Conservation (phyloP, 2,888 invertebrate species). For the Euspilapteryx auroguttella region DNA sequence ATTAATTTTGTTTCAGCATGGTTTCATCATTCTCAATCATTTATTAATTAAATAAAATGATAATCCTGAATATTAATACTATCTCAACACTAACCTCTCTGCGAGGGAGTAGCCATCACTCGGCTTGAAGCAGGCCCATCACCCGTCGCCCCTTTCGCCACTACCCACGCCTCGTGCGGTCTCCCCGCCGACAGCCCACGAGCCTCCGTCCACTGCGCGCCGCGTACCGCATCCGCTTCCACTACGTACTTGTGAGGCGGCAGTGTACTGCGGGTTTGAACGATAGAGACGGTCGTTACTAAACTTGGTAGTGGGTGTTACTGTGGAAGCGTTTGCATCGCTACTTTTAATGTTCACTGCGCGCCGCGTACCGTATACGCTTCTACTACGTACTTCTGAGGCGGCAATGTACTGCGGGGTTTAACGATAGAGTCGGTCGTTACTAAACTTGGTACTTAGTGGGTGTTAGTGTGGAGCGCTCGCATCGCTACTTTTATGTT, state of each 20-base stretch:
- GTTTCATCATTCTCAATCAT: not conserved
- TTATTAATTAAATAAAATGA: not conserved
- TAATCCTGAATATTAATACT: not conserved
- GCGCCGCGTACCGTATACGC: constrained; percentile 22
- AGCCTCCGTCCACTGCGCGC: constrained; percentile 26
- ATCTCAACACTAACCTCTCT: constrained; percentile 32
- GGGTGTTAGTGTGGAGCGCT: not conserved
- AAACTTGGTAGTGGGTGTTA: not conserved
- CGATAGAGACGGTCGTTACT: not conserved
- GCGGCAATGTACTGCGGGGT: constrained; percentile 15
- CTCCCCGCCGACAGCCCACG: constrained; percentile 32
- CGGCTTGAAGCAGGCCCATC: constrained; percentile 47
- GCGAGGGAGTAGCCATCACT: constrained; percentile 42
- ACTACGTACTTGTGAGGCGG: constrained; percentile 12
- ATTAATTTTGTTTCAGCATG: no score
- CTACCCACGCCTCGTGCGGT: constrained; percentile 64
- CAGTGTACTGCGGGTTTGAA: constrained; percentile 16
- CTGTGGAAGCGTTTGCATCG: not conserved
- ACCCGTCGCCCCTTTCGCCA: constrained; percentile 63
- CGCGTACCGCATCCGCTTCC: constrained; percentile 17
- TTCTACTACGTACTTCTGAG: constrained; percentile 12
- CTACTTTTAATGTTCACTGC: no score
- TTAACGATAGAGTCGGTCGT: not conserved
- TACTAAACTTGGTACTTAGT: not conserved
- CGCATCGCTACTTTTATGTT: not conserved